phyloP scores from a whole-genome alignment of 2,888 invertebrate genomes.

The Yponomeuta sedellus region DNA sequence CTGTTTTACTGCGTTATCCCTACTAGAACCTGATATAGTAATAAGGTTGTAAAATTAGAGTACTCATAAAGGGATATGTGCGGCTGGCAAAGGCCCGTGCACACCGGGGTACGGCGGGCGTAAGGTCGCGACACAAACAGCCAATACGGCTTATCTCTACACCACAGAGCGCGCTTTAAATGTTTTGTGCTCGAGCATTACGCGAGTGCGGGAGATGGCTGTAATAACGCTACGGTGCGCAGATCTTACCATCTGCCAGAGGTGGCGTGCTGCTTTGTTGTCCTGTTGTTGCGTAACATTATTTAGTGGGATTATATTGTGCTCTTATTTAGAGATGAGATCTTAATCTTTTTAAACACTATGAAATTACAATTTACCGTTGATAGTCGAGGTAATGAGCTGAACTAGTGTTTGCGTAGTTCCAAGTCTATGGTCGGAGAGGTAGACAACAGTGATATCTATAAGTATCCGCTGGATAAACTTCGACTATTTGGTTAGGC shows the following conservation, averaged over 20 bases:
- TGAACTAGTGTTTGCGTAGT: neutral
- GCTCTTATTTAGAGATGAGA: neutral
- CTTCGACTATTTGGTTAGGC: constrained; percentile 31
- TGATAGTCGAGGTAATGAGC: neutral
- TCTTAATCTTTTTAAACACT: neutral
- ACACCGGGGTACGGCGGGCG: constrained; percentile 8
- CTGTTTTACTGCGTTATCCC: constrained; percentile 1
- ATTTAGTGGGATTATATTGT: neutral
- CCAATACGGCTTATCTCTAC: constrained; percentile 39
- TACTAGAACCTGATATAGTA: neutral
- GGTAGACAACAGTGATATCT: neutral
- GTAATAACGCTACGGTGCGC: constrained; percentile 29
- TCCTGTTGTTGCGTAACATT: neutral
- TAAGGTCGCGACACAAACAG: constrained; percentile 36
- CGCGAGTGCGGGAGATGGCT: constrained; percentile 28
- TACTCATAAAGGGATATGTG: constrained; percentile 1
- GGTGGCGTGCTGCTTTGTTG: neutral
- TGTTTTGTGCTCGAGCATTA: constrained; percentile 41
- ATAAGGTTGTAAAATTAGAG: constrained; percentile 8
- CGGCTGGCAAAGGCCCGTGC: constrained; percentile 6
- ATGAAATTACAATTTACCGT: too few relatives aligned
- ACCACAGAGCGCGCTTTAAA: constrained; percentile 46
- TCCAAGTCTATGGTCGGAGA: neutral
- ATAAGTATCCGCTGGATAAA: constrained; percentile 21
- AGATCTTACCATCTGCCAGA: constrained; percentile 3